A percentile compares a stretch with the other conserved stretches of the same genome.
Evolutionary conservation across 2,888 invertebrate species (phyloP).

Genomic region (Liodrosophila aerea): DNA sequence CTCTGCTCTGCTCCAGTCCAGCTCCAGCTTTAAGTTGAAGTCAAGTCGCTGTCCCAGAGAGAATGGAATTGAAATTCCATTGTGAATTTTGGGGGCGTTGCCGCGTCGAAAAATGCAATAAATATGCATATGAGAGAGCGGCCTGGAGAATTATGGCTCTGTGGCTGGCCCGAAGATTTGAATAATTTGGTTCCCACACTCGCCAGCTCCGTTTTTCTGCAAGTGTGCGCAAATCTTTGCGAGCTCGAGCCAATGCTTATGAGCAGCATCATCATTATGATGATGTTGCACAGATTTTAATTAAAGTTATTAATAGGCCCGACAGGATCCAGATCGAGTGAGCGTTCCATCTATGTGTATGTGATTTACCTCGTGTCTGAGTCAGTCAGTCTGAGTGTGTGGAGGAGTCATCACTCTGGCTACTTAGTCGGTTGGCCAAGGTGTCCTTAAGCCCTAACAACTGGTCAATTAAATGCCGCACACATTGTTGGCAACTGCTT

Average conservation of each 20-base stretch:
- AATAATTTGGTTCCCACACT: conserved; percentile 81
- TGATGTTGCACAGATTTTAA: conserved; percentile 63
- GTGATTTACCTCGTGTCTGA: conserved; percentile 50
- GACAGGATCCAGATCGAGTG: conserved; percentile 19
- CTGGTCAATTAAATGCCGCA: conserved; percentile 73
- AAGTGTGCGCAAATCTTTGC: conserved; percentile 1
- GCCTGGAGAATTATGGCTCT: conserved; percentile 47
- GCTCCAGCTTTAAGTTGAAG: not conserved
- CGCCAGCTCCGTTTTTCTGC: conserved; percentile 21
- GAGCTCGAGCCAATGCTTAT: conserved; percentile 10
- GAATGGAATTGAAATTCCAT: conserved; percentile 81
- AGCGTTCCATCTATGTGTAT: conserved; percentile 37
- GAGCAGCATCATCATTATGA: conserved; percentile 6
- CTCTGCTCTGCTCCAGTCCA: not conserved
- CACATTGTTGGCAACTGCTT: conserved; percentile 77
- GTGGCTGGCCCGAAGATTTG: conserved; percentile 63
- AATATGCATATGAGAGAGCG: conserved; percentile 81
- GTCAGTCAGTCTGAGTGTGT: not conserved
- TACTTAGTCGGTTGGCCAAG: conserved; percentile 21
- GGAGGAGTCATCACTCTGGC: not conserved
- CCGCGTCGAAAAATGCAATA: conserved; percentile 81
- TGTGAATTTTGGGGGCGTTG: conserved; percentile 80
- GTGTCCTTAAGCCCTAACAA: conserved; percentile 48
- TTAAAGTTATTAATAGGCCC: conserved; percentile 80
- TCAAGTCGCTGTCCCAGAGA: conserved; percentile 22